Conservation (phyloP, 2,888 invertebrate species). For the Maniola hyperantus region DNA sequence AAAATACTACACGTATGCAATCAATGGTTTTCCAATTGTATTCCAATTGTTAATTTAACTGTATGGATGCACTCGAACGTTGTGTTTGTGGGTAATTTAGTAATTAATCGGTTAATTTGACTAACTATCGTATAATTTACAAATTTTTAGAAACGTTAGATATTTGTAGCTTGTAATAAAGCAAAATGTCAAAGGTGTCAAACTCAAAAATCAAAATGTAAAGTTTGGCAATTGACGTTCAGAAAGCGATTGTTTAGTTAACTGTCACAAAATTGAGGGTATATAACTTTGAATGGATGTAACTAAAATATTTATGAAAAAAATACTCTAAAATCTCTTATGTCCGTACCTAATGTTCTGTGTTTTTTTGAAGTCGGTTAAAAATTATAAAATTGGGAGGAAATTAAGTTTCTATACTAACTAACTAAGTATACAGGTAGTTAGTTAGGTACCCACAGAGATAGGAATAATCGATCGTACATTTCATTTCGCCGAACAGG, state of each 20-base stretch:
- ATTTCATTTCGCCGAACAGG: neutral
- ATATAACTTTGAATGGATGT: neutral
- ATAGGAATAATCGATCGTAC: too few species aligned
- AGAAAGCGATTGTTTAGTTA: conserved; percentile 14
- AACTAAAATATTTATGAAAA: too few species aligned
- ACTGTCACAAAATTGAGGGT: too few species aligned
- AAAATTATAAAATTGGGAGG: too few species aligned
- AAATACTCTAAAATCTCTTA: too few species aligned
- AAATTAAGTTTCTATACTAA: too few species aligned
- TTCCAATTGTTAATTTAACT: neutral
- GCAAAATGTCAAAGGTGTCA: neutral
- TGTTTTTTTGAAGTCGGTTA: too few species aligned
- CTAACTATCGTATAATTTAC: neutral
- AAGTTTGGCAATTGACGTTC: conserved; percentile 34
- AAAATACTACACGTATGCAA: conserved; percentile 43
- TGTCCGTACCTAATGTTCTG: too few species aligned
- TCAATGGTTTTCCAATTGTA: neutral
- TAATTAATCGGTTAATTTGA: neutral
- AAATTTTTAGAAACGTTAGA: neutral
- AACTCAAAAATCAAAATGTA: conserved; percentile 25
- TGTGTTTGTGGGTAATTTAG: neutral
- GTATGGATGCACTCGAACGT: neutral
- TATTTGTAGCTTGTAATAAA: conserved; percentile 5
- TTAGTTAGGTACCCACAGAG: too few species aligned
- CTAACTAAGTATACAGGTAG: too few species aligned